Base-by-base conservation (phyloP, 2,113 vertebrate species). In the Chaetops frenatus region DNA sequence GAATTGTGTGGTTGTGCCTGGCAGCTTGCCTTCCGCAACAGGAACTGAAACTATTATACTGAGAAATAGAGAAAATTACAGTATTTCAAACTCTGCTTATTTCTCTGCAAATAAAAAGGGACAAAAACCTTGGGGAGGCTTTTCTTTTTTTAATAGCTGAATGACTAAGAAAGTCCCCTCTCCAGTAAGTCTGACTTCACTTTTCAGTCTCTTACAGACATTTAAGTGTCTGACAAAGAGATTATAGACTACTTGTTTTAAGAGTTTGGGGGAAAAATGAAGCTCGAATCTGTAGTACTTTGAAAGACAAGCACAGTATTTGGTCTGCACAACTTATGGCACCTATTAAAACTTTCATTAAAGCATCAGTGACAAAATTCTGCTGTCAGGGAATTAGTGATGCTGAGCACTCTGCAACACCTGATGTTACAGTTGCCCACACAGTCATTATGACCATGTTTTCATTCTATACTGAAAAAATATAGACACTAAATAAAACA, bases 181-280 rank as follows among this genome's bases (percentile, higher is more conserved):
- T 74, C 78, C 65, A 80, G 47, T 50, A 94, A 80, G 31, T 31
- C 89, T 94, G 40, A 38, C 71, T 88, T 45, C 1, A 11, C 78
- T 83, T 66, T 82, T 85, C 72, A 83, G 40, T n/a, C 69, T 93
- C 47, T 56, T 36, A 53, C 31, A 93, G 61, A 56, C 54, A 79
- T 85, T 79, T 84, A n/a, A 84, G 70, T 35, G 21, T 38, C 71
- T 88, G 88, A 96, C 88, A 91, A 74, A 72, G 87, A 91, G 81
- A 86, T 92, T 88, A 92, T 3, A 91, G 64, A 86, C 66, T 61
- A 53, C 36, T 88, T 45, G 48, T 69, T 92, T 84, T 25, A 65
- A n/a, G 31, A 81, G 35, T n/a, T 77, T 69, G 31, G 11, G 47
- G 38, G 40, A 11, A n/a, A 66, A 69, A 53, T 0, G 2, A 70